phyloP scores from a whole-genome alignment of 2,888 invertebrate genomes.

The Liposcelis brunnea region DNA sequence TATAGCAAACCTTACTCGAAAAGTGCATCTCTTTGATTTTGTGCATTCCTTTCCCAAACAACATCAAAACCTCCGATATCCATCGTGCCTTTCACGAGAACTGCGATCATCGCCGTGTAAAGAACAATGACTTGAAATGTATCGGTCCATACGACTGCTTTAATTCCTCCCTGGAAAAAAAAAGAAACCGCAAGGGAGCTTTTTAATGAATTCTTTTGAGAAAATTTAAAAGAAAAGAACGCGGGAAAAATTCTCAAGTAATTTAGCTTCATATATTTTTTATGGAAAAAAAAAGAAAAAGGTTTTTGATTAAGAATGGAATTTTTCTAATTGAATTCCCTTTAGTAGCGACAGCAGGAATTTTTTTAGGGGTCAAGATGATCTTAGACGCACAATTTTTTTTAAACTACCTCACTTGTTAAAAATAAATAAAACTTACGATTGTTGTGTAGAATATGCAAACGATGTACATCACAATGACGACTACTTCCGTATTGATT shows the following conservation, averaged over 20 bases:
- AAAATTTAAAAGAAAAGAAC: too few species aligned
- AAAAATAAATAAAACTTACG: too few species aligned
- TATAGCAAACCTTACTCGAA: slow-evolving; percentile 20
- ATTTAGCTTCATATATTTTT: background rate
- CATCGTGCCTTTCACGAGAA: slow-evolving; percentile 24
- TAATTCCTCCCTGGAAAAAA: slow-evolving; percentile 23
- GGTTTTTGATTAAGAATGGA: background rate
- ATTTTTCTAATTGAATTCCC: slow-evolving; percentile 1
- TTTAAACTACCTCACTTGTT: too few species aligned
- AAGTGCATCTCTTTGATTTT: slow-evolving; percentile 18
- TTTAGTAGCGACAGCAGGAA: too few species aligned
- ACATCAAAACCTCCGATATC: slow-evolving; percentile 23
- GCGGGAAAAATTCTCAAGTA: background rate
- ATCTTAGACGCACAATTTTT: too few species aligned
- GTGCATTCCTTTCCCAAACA: slow-evolving; percentile 21
- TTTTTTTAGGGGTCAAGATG: too few species aligned
- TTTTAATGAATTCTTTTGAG: too few species aligned
- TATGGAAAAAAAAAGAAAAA: background rate
- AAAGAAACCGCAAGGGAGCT: too few species aligned
- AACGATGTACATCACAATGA: slow-evolving; percentile 31
- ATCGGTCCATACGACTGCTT: slow-evolving; percentile 28
- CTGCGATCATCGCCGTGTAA: slow-evolving; percentile 23
- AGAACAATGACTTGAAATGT: slow-evolving; percentile 26
- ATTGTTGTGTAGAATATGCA: slow-evolving; percentile 37
- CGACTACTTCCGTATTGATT: slow-evolving; percentile 31